A percentile compares a stretch with the other conserved stretches of the same genome.
Evolutionary conservation across 2,113 vertebrate species (phyloP).

Genomic region (Rhagologus leucostigma): DNA sequence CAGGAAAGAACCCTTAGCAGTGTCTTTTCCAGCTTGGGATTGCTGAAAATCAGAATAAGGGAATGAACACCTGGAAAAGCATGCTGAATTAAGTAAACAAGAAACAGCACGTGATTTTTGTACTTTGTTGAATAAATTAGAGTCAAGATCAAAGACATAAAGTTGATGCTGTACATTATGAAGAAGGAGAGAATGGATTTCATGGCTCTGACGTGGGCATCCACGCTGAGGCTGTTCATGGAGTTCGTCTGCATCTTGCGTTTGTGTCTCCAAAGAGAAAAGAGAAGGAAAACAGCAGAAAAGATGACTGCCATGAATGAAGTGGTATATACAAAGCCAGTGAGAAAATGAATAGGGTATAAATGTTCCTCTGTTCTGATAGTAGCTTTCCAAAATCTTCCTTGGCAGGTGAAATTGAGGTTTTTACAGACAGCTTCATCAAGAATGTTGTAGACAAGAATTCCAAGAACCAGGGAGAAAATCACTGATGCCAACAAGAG

Average conservation of each 20-base stretch:
- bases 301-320: neutral
- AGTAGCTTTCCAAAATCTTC: accelerated
- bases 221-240: neutral
- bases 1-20: neutral
- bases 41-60: conserved; percentile 2
- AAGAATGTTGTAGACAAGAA: accelerated
- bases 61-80: neutral
- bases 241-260: neutral
- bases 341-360: neutral
- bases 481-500: neutral
- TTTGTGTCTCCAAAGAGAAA: conserved; percentile 21
- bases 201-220: neutral
- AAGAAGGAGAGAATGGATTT: neutral
- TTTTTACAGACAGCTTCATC: accelerated
- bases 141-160: neutral
- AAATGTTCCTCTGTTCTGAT: neutral
- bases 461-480: neutral
- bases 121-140: accelerated
- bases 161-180: neutral
- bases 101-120: accelerated
- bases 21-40: neutral
- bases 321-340: accelerated
- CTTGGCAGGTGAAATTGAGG: accelerated
- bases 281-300: neutral
- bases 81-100: neutral